Evolutionary conservation across 23 tunicate genomes (phyloP).

Genomic region (Trididemnum clinides): DNA sequence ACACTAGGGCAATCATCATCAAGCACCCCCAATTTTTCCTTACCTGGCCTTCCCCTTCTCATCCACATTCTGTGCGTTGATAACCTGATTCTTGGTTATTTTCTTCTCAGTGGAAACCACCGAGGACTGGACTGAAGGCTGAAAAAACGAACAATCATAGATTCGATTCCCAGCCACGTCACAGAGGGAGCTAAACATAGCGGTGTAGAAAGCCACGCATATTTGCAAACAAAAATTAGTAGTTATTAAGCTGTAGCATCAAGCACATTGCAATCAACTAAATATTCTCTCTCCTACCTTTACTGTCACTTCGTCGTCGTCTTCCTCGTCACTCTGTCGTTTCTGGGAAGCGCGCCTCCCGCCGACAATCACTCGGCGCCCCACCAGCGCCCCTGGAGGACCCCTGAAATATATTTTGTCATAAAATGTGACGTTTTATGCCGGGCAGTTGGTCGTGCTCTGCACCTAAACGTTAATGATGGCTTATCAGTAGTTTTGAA

Average conservation of each 20-base stretch:
- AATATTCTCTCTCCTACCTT: too few relatives aligned
- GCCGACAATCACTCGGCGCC: not conserved
- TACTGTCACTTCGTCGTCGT: too few relatives aligned
- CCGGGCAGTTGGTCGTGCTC: not conserved
- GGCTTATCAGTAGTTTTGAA: too few relatives aligned
- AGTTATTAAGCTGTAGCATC: too few relatives aligned
- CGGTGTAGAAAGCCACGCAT: too few relatives aligned
- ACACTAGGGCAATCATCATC: not conserved
- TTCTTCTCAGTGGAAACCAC: conserved; percentile 85
- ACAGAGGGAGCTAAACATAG: not conserved
- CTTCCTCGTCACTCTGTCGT: conserved; percentile 49
- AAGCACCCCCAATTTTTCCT: too few relatives aligned
- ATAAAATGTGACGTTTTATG: too few relatives aligned
- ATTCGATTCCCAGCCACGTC: not conserved
- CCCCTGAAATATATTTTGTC: too few relatives aligned
- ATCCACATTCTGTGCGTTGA: conserved; percentile 86
- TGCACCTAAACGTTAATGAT: not conserved
- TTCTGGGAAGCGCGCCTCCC: conserved; percentile 36
- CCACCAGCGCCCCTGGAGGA: not conserved
- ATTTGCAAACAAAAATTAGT: too few relatives aligned
- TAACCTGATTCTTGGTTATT: conserved; percentile 60
- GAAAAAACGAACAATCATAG: not conserved
- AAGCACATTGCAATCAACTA: too few relatives aligned
- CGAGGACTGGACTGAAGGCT: conserved; percentile 93
- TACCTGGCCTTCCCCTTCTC: conserved; percentile 97